Percentiles rank a stretch among this genome's conserved stretches.
These are phyloP conservation scores for Amblyjoppa fuscipennis DNA, from an alignment of 2,888 invertebrate genomes.

Conservation along the genomic window DNA sequence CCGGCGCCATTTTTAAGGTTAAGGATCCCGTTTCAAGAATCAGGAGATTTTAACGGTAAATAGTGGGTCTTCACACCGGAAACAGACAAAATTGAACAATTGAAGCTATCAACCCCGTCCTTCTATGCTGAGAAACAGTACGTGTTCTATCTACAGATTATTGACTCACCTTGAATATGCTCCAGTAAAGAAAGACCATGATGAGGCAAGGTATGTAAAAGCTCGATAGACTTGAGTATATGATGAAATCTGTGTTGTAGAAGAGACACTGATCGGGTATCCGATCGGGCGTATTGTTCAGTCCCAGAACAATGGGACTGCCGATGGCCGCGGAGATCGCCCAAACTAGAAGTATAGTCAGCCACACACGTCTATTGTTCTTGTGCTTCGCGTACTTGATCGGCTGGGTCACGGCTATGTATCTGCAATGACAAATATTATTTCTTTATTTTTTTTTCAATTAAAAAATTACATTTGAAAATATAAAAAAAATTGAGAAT, in stretches of 20 bases:
- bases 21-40: too few species aligned
- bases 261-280: conserved; percentile 95
- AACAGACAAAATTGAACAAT: too few species aligned
- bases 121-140: background rate
- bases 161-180: conserved; percentile 95
- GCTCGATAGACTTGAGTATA: conserved; percentile 98
- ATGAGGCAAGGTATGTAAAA: conserved; percentile 99
- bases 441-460: background rate
- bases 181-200: conserved; percentile 99
- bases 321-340: conserved; percentile 97
- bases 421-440: conserved; percentile 89
- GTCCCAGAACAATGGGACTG: conserved; percentile 97
- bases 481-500: background rate
- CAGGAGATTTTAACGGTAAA: too few species aligned
- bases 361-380: conserved; percentile 96
- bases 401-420: conserved; percentile 99
- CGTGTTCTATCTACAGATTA: background rate
- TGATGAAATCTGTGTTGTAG: conserved; percentile 99
- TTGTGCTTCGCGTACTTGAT: conserved; percentile 99
- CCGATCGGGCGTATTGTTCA: conserved; percentile 96
- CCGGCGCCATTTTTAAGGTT: too few species aligned
- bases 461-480: background rate
- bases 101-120: background rate
- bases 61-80: too few species aligned
- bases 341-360: conserved; percentile 98